These are phyloP conservation scores for Lacerta agilis DNA, from an alignment of 2,797 vertebrate genomes.

Conservation along the genomic window DNA sequence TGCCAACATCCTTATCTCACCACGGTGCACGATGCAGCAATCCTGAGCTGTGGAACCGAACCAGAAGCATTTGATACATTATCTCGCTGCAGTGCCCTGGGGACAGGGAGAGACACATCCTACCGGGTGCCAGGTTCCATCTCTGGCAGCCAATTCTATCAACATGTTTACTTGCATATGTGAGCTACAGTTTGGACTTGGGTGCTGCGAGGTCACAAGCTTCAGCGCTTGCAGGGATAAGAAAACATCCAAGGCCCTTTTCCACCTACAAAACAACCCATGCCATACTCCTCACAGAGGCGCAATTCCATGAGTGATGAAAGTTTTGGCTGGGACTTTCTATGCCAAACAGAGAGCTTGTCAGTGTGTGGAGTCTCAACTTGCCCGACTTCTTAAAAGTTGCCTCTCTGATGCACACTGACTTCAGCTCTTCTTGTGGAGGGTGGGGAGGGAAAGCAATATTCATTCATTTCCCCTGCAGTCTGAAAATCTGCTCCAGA, in stretches of 20 bases:
- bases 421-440: background rate
- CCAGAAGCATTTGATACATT: conserved; percentile 30
- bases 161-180: conserved; percentile 42
- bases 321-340: background rate
- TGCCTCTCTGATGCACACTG: rapidly evolving
- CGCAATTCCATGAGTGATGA: background rate
- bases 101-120: conserved; percentile 62
- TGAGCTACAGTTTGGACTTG: conserved; percentile 39
- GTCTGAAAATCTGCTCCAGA: too few species aligned
- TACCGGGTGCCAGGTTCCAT: conserved; percentile 54
- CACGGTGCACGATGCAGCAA: background rate
- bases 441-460: background rate
- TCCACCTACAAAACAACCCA: background rate
- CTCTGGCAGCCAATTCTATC: conserved; percentile 46
- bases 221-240: conserved; percentile 40
- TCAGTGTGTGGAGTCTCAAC: background rate
- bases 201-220: conserved; percentile 30
- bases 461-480: background rate
- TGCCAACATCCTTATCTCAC: background rate
- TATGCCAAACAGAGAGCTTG: background rate
- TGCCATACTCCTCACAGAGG: background rate
- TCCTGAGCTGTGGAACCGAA: conserved; percentile 12
- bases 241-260: conserved; percentile 2
- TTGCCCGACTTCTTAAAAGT: background rate
- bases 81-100: conserved; percentile 32